Evolutionary conservation across 2,797 vertebrate genomes (phyloP).

Genomic region (Tokudaia tokunoshimensis): DNA sequence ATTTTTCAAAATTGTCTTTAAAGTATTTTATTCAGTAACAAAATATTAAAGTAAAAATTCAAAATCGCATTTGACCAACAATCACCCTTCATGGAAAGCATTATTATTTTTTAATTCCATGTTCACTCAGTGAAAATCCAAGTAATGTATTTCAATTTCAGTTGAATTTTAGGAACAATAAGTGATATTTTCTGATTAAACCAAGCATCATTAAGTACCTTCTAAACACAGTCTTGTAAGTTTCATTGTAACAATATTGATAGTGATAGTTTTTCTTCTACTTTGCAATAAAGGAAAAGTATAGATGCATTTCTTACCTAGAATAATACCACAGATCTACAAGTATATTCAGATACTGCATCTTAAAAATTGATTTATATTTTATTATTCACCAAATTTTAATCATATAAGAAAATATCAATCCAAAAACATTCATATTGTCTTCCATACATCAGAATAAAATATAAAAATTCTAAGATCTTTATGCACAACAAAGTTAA

Average conservation of each 20-base stretch:
- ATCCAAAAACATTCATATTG: not conserved
- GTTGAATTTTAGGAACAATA: not conserved
- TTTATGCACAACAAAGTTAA: not conserved
- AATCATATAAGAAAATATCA: not conserved
- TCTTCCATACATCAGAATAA: not conserved
- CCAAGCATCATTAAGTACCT: not conserved
- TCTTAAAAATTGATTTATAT: not conserved
- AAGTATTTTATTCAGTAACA: not conserved
- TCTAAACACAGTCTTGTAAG: not conserved
- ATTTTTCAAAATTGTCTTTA: not conserved
- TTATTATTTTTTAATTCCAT: not conserved
- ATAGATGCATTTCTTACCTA: not conserved
- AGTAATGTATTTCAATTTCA: constrained; percentile 8
- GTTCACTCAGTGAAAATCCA: not conserved
- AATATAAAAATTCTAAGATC: not conserved
- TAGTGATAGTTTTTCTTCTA: not conserved
- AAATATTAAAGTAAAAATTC: not conserved
- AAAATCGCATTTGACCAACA: not conserved
- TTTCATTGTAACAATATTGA: constrained; percentile 1
- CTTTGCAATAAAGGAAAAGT: not conserved
- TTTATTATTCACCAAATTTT: not conserved
- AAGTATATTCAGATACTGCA: not conserved
- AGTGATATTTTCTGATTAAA: constrained; percentile 27
- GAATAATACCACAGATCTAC: not conserved
- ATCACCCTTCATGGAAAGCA: not conserved